Conservation (phyloP, 2,888 invertebrate genomes). For the Leuctra nigra region DNA sequence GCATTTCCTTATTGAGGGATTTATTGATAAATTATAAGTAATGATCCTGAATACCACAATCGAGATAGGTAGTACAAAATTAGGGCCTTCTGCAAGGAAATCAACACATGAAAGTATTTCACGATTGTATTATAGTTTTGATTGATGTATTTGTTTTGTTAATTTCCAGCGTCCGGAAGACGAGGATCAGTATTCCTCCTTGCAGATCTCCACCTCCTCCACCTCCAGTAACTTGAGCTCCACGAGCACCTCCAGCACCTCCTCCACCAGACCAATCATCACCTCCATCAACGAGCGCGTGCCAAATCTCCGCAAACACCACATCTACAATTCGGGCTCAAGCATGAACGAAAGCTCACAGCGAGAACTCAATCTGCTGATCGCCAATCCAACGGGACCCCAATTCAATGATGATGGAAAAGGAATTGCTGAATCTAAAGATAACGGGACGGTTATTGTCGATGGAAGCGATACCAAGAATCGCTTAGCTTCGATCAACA, state of each 20-base stretch:
- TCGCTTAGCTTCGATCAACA: constrained; percentile 45
- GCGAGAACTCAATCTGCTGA: constrained; percentile 33
- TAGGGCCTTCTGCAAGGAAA: no score
- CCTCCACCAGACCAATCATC: no score
- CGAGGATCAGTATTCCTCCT: not conserved
- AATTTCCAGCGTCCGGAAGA: not conserved
- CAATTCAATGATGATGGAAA: constrained; percentile 48
- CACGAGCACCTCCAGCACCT: not conserved
- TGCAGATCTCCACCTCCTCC: not conserved
- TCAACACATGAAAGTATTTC: no score
- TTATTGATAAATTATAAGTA: no score
- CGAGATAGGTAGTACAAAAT: no score
- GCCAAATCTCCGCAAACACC: constrained; percentile 27
- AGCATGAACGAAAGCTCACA: constrained; percentile 29
- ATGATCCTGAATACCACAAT: no score
- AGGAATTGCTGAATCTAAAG: constrained; percentile 41
- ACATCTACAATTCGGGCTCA: constrained; percentile 26
- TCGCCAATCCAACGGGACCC: constrained; percentile 31
- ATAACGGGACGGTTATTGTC: no score
- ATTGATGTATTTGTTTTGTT: no score
- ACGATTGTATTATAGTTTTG: no score
- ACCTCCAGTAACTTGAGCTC: not conserved
- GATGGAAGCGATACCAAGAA: constrained; percentile 44
- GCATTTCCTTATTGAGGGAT: no score
- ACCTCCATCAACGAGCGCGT: not conserved